A percentile compares a stretch with the other conserved stretches of the same genome.
phyloP scores from a whole-genome alignment of 2,113 vertebrate genomes.

The Myrmecophaga tridactyla region DNA sequence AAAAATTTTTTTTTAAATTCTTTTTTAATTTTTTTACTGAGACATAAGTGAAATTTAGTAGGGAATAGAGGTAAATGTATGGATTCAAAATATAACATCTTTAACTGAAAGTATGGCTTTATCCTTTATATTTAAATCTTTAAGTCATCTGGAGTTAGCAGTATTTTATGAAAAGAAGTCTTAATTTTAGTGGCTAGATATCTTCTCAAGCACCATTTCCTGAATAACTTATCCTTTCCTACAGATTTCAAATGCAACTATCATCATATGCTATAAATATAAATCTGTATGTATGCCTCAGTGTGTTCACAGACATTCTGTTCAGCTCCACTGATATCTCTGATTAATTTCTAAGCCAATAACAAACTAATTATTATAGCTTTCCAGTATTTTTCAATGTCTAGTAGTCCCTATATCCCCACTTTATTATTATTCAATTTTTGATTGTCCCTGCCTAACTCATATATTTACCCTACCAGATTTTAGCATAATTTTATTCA shows the following conservation, averaged over 20 bases:
- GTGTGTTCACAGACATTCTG: neutral
- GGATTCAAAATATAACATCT: neutral
- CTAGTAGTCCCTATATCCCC: neutral
- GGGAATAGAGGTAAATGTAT: neutral
- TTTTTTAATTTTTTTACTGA: too few relatives aligned
- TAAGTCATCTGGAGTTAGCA: neutral
- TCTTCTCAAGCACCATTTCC: neutral
- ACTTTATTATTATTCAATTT: neutral
- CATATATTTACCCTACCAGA: neutral
- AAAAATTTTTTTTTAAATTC: too few relatives aligned
- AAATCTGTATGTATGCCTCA: neutral
- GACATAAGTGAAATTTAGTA: neutral
- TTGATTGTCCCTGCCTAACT: neutral
- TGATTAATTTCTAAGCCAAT: neutral
- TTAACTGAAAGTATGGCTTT: slow-evolving; percentile 33
- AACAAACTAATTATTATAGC: neutral
- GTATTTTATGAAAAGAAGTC: neutral
- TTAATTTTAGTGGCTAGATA: neutral
- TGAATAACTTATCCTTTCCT: neutral
- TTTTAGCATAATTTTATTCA: neutral
- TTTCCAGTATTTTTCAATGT: neutral
- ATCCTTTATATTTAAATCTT: neutral
- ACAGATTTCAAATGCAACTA: neutral
- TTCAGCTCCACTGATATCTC: neutral
- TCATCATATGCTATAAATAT: neutral